phyloP scores from a whole-genome alignment of 2,797 vertebrate genomes.

The Uromys caudimaculatus region DNA sequence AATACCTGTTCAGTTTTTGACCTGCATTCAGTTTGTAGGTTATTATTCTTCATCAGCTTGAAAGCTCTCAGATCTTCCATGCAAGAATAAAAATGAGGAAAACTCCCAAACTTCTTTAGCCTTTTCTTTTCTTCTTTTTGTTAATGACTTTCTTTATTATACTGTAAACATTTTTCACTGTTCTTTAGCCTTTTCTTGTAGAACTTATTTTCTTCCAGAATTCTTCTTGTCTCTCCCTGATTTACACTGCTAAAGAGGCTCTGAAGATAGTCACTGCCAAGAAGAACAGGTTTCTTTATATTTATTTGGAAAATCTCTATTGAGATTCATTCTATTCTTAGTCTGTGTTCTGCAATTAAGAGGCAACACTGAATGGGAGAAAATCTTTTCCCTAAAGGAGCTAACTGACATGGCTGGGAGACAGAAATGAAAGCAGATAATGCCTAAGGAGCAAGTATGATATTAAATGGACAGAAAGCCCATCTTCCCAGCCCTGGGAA shows the following conservation, averaged over 20 bases:
- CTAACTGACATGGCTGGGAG: background rate
- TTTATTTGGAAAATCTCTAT: conserved; percentile 16
- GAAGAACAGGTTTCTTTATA: conserved; percentile 32
- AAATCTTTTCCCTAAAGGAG: background rate
- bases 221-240: background rate
- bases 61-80: background rate
- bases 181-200: background rate
- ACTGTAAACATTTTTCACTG: too few species aligned
- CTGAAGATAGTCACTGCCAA: background rate
- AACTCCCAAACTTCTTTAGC: background rate
- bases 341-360: background rate
- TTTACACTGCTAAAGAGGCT: conserved; percentile 2
- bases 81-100: background rate
- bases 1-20: conserved; percentile 14
- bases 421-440: background rate
- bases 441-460: background rate
- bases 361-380: background rate
- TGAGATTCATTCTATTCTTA: background rate
- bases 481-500: background rate
- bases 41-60: conserved; percentile 33
- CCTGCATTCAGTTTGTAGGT: background rate
- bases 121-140: too few species aligned
- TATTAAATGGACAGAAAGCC: background rate
- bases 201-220: background rate
- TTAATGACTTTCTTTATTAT: too few species aligned